A percentile compares a stretch with the other conserved stretches of the same genome.
phyloP scores from a whole-genome alignment of 64 coral and sea anemone genomes.

The Actinia tenebrosa region DNA sequence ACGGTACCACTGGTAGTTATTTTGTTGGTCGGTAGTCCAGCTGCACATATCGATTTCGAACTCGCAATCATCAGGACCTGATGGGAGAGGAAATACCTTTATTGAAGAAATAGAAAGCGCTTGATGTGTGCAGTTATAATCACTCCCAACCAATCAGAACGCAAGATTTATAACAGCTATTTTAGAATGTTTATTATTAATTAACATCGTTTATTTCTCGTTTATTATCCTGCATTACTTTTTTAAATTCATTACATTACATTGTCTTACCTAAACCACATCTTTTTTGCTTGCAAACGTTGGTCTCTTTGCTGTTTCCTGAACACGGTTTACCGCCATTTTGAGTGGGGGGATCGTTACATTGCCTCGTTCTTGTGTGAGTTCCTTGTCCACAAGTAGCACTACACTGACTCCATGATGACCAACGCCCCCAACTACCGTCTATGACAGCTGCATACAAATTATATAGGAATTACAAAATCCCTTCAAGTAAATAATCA shows the following conservation, averaged over 20 bases:
- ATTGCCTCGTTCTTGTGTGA: conserved; percentile 36
- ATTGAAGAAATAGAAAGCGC: too few species aligned
- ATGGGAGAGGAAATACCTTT: not conserved
- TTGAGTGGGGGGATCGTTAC: conserved; percentile 27
- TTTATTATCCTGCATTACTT: too few species aligned
- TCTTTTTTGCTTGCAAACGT: not conserved
- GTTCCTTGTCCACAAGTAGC: conserved; percentile 27
- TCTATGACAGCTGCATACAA: conserved; percentile 28
- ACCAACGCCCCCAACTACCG: conserved; percentile 55
- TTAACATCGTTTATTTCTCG: too few species aligned
- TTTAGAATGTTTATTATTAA: too few species aligned
- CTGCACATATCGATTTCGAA: conserved; percentile 37
- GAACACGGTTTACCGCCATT: conserved; percentile 40
- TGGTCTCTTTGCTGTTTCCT: conserved; percentile 13
- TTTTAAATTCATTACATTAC: too few species aligned
- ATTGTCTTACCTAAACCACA: conserved; percentile 11
- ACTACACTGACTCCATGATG: conserved; percentile 22
- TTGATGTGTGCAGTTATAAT: too few species aligned
- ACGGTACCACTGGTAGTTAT: not conserved
- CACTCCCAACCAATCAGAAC: too few species aligned
- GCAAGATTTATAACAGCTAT: too few species aligned
- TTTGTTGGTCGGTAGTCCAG: not conserved
- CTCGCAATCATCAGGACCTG: conserved; percentile 22
- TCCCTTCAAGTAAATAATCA: too few species aligned
- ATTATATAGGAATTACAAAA: too few species aligned